Evolutionary conservation across 2,113 vertebrate genomes (phyloP), one percentile per base, ranked within the genome.

Genomic region (Pardalotus punctatus): DNA sequence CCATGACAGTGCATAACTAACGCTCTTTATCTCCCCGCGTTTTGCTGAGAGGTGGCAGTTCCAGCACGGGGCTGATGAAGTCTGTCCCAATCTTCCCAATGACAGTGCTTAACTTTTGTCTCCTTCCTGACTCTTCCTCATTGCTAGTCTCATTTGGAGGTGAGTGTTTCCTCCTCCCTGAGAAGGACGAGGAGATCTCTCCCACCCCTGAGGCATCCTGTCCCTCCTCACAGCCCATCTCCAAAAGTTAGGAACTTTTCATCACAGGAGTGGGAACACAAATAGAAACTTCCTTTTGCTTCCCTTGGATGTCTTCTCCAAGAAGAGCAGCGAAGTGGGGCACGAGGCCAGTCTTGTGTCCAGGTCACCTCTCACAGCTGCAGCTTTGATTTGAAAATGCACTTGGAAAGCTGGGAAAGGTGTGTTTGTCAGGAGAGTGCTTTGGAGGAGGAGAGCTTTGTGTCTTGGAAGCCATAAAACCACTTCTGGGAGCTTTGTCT

Each of bases 31-130:
- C 78, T 85, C 25, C 13, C 31, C 0, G 2, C 24, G 7, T 88
- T 97, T 45, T 96, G 95, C 96, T 96, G 92, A 96, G 56, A 81
- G 94, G 47, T 35, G 86, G 90, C 88, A 62, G 58, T 53, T 92
- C 71, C 65, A 43, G 70, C 14, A 0, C 2, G 4, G 77, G 56
- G 28, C 78, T 90, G 57, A 86, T 42, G 35, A 31, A 85, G 57
- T 64, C 70, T 72, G 78, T 94, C 53, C 73, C 43, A 3, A 1
- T 43, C 81, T 93, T 89, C 25, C 56, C 57, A 25, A 76, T 90
- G 87, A 74, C 66, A 69, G 9, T 18, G 57, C 66, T 79, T 36
- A 81, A 56, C 61, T 91, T 90, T 23, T 0, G 2, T 64, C 70
- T 71, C 73, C 48, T 82, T 45, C 7, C 43, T 33, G 47, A 65